Evolutionary conservation across 30 jellyfish, hydroid and myxozoan genomes (phyloP).

Genomic region (Catostylus mosaicus): DNA sequence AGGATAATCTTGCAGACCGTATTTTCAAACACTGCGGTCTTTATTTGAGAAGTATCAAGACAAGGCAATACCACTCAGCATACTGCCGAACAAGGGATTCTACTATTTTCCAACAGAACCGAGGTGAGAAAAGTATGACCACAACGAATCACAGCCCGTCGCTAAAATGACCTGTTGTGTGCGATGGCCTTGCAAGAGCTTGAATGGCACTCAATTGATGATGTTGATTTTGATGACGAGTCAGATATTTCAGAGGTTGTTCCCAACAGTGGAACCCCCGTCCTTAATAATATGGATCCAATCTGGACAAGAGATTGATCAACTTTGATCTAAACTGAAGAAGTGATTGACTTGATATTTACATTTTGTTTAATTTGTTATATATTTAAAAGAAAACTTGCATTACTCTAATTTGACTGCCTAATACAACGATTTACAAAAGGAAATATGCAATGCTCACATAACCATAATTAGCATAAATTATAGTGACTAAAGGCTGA

Average conservation of each 20-base stretch:
- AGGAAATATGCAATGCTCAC: too few species aligned
- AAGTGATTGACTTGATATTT: conserved; percentile 44
- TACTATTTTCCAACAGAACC: conserved; percentile 34
- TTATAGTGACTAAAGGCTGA: too few species aligned
- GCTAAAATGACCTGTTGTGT: conserved; percentile 70
- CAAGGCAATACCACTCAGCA: conserved; percentile 60
- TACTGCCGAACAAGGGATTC: conserved; percentile 61
- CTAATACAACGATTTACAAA: too few species aligned
- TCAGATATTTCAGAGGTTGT: conserved; percentile 63
- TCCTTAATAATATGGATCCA: conserved; percentile 43
- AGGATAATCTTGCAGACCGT: conserved; percentile 60
- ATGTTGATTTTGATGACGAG: conserved; percentile 60
- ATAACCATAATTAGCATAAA: too few species aligned
- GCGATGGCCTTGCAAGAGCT: conserved; percentile 66
- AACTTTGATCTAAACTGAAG: conserved; percentile 30
- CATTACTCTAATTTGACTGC: conserved; percentile 34
- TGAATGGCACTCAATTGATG: conserved; percentile 61
- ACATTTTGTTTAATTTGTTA: conserved; percentile 36
- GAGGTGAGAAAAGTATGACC: conserved; percentile 45
- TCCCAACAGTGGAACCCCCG: conserved; percentile 34
- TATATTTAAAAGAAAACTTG: conserved; percentile 37
- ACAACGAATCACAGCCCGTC: conserved; percentile 62
- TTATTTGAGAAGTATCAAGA: conserved; percentile 51
- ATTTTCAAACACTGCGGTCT: conserved; percentile 61
- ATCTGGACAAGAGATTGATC: conserved; percentile 41